Evolutionary conservation across 2,113 vertebrate species (phyloP).

Genomic region (Brachionichthys hirsutus): DNA sequence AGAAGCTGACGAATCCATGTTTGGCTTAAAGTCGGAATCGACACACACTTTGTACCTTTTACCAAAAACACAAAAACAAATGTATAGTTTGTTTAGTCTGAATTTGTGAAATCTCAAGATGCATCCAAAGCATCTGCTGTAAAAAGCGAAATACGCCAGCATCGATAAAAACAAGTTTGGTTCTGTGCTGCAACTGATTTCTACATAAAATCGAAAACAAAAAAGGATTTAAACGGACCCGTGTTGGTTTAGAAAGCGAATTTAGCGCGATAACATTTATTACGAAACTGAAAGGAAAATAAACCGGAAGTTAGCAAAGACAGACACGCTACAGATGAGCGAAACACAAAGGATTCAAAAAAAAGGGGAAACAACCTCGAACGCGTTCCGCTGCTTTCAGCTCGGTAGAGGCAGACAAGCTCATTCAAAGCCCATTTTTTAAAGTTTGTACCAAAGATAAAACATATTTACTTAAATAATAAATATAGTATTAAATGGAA

Average conservation of each 20-base stretch:
- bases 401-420: too few species aligned
- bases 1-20: constrained; percentile 68
- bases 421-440: too few species aligned
- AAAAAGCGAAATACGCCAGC: too few species aligned
- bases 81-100: not conserved
- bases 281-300: constrained; percentile 44
- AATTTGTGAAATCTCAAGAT: not conserved
- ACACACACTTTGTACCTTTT: constrained; percentile 57
- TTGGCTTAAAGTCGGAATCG: constrained; percentile 31
- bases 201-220: too few species aligned
- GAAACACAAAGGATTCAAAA: not conserved
- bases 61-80: not conserved
- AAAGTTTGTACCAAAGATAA: too few species aligned
- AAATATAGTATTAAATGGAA: too few species aligned
- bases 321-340: not conserved
- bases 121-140: not conserved
- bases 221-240: too few species aligned
- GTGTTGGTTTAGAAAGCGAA: too few species aligned
- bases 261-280: constrained; percentile 19
- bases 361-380: not conserved
- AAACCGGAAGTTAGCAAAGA: not conserved
- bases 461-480: too few species aligned
- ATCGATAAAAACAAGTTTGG: too few species aligned
- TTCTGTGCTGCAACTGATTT: too few species aligned
- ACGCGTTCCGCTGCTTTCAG: too few species aligned